A percentile compares a stretch with the other conserved stretches of the same genome.
phyloP scores from a whole-genome alignment of 2,888 invertebrate species.

The Nowickia ferox region DNA sequence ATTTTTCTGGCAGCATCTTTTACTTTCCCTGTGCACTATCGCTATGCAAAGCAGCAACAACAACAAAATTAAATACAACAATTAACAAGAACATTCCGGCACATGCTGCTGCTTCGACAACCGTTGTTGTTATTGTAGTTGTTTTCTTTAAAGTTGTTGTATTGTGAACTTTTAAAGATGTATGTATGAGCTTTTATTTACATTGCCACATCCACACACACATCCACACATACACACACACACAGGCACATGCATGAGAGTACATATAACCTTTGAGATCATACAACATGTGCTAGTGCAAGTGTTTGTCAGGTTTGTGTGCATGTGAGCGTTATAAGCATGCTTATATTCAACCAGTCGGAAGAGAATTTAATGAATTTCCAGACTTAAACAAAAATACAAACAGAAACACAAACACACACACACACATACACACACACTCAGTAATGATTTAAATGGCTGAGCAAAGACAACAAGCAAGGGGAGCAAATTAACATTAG shows the following conservation, averaged over 20 bases:
- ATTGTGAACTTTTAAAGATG: constrained; percentile 43
- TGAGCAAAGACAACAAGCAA: constrained; percentile 46
- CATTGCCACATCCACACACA: background rate
- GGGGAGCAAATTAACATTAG: constrained; percentile 60
- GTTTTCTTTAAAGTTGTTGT: constrained; percentile 39
- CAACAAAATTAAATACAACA: constrained; percentile 11
- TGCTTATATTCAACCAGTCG: constrained; percentile 73
- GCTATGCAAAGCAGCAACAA: constrained; percentile 19
- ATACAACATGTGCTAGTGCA: background rate
- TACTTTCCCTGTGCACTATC: constrained; percentile 42
- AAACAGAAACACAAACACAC: constrained; percentile 60
- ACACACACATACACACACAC: constrained; percentile 53
- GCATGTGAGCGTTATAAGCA: constrained; percentile 55
- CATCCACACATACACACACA: background rate
- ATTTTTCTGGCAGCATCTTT: constrained; percentile 3
- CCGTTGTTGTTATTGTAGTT: constrained; percentile 14
- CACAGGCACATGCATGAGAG: background rate
- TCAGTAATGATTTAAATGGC: constrained; percentile 68
- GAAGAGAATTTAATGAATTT: constrained; percentile 78
- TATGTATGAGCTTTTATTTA: constrained; percentile 40
- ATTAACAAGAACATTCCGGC: constrained; percentile 60
- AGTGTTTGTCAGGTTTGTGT: constrained; percentile 14
- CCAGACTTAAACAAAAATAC: constrained; percentile 68
- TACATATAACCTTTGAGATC: constrained; percentile 11
- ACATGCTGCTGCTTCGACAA: constrained; percentile 35